A percentile compares a stretch with the other conserved stretches of the same genome.
These are phyloP conservation scores for Anthonomus grandis DNA, from an alignment of 1,140 invertebrate species.

Conservation along the genomic window DNA sequence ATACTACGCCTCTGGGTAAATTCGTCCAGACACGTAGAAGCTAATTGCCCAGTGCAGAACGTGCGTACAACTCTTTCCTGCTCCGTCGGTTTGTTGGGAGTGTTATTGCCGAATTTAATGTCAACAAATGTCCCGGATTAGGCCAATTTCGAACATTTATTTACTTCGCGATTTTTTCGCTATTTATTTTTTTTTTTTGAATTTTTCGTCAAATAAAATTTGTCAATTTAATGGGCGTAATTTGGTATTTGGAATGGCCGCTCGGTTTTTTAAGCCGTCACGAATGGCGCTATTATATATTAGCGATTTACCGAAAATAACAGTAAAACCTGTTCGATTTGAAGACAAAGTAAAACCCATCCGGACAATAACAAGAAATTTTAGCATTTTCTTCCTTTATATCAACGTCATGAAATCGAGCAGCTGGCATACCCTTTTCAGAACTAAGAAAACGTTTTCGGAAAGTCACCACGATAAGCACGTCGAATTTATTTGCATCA, in stretches of 20 bases:
- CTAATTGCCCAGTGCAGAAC: constrained; percentile 29
- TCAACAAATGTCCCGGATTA: constrained; percentile 26
- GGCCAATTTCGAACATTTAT: too few species aligned
- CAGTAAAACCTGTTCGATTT: too few species aligned
- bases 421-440: constrained; percentile 20
- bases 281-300: too few species aligned
- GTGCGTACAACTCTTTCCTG: constrained; percentile 30
- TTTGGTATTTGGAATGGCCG: too few species aligned
- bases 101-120: constrained; percentile 27
- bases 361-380: too few species aligned
- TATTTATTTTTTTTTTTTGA: too few species aligned
- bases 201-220: too few species aligned
- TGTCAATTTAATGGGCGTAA: too few species aligned
- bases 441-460: constrained; percentile 20
- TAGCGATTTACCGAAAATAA: too few species aligned
- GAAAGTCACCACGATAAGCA: constrained; percentile 20
- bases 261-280: too few species aligned
- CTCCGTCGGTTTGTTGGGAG: constrained; percentile 26
- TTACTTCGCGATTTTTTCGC: too few species aligned
- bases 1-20: constrained; percentile 18
- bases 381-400: background rate
- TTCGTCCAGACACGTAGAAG: constrained; percentile 18
- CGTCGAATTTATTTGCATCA: constrained; percentile 21
- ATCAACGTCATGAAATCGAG: constrained; percentile 22
- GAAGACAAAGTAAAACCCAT: too few species aligned